These are phyloP conservation scores for Xylota sylvarum DNA, from an alignment of 2,888 invertebrate genomes.

Conservation along the genomic window DNA sequence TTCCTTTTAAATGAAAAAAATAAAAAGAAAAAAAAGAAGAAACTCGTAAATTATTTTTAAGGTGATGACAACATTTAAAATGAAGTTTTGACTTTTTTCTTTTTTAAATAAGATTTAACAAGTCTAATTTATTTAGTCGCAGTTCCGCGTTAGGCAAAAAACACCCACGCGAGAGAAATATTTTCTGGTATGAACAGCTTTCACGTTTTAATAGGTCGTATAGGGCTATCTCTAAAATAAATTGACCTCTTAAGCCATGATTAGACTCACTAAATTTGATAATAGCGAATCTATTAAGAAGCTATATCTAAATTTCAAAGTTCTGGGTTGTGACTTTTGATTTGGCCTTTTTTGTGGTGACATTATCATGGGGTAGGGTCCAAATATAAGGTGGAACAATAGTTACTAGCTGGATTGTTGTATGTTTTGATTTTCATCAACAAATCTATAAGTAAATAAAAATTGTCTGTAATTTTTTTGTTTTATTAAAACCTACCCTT, in stretches of 20 bases:
- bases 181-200: not conserved
- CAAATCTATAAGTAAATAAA: too few species aligned
- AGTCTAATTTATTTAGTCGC: slow-evolving; percentile 11
- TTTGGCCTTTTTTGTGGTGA: not conserved
- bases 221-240: not conserved
- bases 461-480: too few species aligned
- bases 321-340: not conserved
- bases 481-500: too few species aligned
- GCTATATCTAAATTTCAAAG: not conserved
- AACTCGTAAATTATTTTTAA: slow-evolving; percentile 38
- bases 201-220: not conserved
- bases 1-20: not conserved
- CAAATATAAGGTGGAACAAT: not conserved
- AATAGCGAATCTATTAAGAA: not conserved
- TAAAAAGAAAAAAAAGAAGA: not conserved
- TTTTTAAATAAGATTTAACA: not conserved
- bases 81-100: slow-evolving; percentile 15
- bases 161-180: not conserved
- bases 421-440: too few species aligned
- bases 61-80: slow-evolving; percentile 39
- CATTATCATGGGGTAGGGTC: not conserved
- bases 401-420: too few species aligned
- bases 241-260: not conserved
- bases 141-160: not conserved
- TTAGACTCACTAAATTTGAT: not conserved